Conservation (phyloP, 1,140 invertebrate genomes). For the Araneus ventricosus region DNA sequence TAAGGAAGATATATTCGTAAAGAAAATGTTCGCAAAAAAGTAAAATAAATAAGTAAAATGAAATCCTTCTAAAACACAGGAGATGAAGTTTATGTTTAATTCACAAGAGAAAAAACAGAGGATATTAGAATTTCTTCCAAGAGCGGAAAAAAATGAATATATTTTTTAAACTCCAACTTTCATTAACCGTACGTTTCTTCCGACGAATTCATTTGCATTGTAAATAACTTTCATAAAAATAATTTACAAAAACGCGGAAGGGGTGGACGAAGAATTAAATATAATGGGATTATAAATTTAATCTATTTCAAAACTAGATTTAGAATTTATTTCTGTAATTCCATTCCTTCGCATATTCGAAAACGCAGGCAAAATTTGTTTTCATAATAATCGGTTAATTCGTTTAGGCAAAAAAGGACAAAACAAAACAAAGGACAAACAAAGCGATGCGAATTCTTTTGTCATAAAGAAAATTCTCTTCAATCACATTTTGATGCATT, state of each 20-base stretch:
- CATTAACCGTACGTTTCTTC: not conserved
- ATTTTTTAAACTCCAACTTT: not conserved
- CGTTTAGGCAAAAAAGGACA: not conserved
- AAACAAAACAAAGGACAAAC: not conserved
- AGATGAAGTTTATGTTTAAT: not conserved
- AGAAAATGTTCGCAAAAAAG: too few relatives aligned
- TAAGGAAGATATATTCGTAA: too few relatives aligned
- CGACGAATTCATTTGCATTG: not conserved
- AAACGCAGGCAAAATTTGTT: conserved; percentile 6
- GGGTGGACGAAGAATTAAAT: not conserved
- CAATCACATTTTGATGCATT: conserved; percentile 67
- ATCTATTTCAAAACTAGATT: conserved; percentile 18
- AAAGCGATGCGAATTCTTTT: conserved; percentile 66
- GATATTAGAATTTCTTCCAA: not conserved
- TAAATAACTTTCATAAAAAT: not conserved
- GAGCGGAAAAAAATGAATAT: not conserved
- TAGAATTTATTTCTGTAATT: not conserved
- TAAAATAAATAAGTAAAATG: too few relatives aligned
- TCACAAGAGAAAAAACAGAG: not conserved
- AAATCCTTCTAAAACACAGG: too few relatives aligned
- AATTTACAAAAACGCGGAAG: not conserved
- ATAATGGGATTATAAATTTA: conserved; percentile 23
- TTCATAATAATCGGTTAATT: conserved; percentile 55
- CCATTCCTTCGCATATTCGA: not conserved
- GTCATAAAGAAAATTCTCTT: conserved; percentile 42